These are phyloP conservation scores for Osmerus mordax DNA, from an alignment of 2,113 vertebrate genomes.

Conservation along the genomic window DNA sequence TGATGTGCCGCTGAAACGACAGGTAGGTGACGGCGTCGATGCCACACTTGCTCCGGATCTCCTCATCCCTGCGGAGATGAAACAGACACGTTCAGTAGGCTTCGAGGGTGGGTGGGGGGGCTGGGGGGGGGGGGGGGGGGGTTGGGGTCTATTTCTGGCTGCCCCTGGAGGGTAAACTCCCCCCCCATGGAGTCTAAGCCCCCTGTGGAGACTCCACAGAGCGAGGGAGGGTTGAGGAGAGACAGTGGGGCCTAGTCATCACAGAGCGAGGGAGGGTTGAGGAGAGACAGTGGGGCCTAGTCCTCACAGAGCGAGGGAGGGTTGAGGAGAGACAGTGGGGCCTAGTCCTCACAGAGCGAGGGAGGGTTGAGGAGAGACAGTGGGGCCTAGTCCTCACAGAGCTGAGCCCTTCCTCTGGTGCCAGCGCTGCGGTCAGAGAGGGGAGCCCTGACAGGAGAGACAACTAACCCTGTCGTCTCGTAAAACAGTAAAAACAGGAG, in stretches of 20 bases:
- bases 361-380: no score
- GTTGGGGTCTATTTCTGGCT: not conserved
- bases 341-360: no score
- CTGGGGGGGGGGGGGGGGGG: not conserved
- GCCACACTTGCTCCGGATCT: conserved; percentile 93
- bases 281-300: no score
- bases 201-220: no score
- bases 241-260: conserved; percentile 11
- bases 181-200: not conserved
- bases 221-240: not conserved
- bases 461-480: conserved; percentile 44
- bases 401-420: conserved; percentile 31
- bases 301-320: not conserved
- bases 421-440: conserved; percentile 37
- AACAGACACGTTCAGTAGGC: not conserved
- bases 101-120: not conserved
- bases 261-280: no score
- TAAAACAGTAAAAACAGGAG: conserved; percentile 54
- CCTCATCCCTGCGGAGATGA: conserved; percentile 79
- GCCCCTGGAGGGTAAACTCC: not conserved
- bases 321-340: no score
- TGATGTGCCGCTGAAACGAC: conserved; percentile 93
- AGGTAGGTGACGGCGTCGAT: conserved; percentile 91
- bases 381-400: not conserved
- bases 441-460: conserved; percentile 34